A percentile compares a stretch with the other conserved stretches of the same genome.
Evolutionary conservation across 2,888 invertebrate genomes (phyloP).

Genomic region (Octodonta nipae): DNA sequence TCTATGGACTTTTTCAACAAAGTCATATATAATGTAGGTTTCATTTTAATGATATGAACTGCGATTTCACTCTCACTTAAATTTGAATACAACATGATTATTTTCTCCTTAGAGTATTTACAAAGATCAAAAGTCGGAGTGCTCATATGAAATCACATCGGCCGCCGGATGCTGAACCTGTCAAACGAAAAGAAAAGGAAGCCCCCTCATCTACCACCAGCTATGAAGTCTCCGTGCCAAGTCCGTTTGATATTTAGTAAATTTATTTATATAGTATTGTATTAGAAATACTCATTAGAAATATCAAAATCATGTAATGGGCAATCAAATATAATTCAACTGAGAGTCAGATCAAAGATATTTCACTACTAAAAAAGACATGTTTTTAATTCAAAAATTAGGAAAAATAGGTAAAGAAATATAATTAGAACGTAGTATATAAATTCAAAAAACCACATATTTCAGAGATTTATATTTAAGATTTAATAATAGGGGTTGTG

Average conservation of each 20-base stretch:
- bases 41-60: too few relatives aligned
- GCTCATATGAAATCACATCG: slow-evolving; percentile 99
- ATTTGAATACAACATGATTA: too few relatives aligned
- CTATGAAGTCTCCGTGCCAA: slow-evolving; percentile 33
- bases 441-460: slow-evolving; percentile 33
- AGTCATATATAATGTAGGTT: too few relatives aligned
- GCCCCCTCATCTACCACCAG: slow-evolving; percentile 16
- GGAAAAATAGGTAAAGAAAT: slow-evolving; percentile 17
- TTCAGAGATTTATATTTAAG: slow-evolving; percentile 35
- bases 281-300: slow-evolving; percentile 10
- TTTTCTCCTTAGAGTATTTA: slow-evolving; percentile 67
- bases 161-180: slow-evolving; percentile 68
- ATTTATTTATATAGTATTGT: slow-evolving; percentile 10
- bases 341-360: slow-evolving; percentile 27
- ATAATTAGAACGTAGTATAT: slow-evolving; percentile 26
- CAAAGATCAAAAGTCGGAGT: slow-evolving; percentile 96
- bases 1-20: too few relatives aligned
- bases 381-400: slow-evolving; percentile 15
- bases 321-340: slow-evolving; percentile 29
- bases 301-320: slow-evolving; percentile 27
- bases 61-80: too few relatives aligned
- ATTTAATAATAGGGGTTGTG: slow-evolving; percentile 36
- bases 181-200: slow-evolving; percentile 18
- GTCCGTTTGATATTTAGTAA: slow-evolving; percentile 32
- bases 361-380: slow-evolving; percentile 12